Percentiles rank a stretch among this genome's conserved stretches.
These are phyloP conservation scores for Neosilurus mollespiculum DNA, from an alignment of 2,797 vertebrate genomes.

Conservation along the genomic window DNA sequence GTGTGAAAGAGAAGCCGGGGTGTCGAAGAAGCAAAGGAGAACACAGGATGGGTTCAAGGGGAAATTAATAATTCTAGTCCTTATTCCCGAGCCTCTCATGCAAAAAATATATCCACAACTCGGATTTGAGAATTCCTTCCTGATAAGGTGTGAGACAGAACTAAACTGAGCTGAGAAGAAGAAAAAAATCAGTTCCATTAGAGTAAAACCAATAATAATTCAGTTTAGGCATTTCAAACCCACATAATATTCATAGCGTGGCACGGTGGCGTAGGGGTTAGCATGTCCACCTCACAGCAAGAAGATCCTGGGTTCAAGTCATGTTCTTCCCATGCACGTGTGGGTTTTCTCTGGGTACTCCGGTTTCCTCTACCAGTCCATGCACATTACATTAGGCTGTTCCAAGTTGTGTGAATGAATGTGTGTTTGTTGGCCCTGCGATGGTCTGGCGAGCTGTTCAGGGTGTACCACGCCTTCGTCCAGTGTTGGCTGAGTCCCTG, in stretches of 20 bases:
- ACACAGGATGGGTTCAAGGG: slow-evolving; percentile 1
- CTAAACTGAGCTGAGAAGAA: background rate
- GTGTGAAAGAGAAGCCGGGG: slow-evolving; percentile 2
- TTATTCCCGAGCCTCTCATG: slow-evolving; percentile 7
- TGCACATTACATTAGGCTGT: no score
- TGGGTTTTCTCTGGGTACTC: no score
- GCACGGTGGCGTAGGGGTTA: no score
- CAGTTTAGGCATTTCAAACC: background rate
- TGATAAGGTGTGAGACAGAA: background rate
- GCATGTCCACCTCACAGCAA: no score
- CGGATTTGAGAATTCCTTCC: slow-evolving; percentile 10
- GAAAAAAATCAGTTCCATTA: background rate
- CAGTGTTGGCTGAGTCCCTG: no score
- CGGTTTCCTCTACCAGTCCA: no score
- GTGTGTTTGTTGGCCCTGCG: no score
- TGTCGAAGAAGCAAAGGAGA: background rate
- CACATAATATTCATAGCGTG: background rate
- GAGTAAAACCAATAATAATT: background rate
- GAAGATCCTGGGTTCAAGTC: no score
- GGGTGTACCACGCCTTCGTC: no score
- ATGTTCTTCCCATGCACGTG: no score
- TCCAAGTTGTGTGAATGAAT: no score
- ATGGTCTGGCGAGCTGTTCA: no score
- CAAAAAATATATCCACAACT: background rate
- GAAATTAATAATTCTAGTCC: background rate